A percentile compares a stretch with the other conserved stretches of the same genome.
Conservation (phyloP, 1,140 invertebrate genomes). For the Ptiloglossa arizonensis region DNA sequence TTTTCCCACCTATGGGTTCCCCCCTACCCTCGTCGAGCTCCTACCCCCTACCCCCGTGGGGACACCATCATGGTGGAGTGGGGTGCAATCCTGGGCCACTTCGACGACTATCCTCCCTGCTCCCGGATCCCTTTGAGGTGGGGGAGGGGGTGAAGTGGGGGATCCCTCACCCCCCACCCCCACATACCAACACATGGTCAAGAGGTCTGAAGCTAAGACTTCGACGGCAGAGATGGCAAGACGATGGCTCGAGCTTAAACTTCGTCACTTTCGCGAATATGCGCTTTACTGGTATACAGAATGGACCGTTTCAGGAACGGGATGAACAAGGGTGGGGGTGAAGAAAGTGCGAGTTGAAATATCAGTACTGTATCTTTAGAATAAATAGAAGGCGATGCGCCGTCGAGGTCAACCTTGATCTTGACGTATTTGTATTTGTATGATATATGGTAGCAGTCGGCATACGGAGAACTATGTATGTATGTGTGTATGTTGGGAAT, state of each 20-base stretch:
- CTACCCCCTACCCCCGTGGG: constrained; percentile 73
- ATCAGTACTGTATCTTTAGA: background rate
- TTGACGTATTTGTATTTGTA: constrained; percentile 7
- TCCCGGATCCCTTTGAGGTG: constrained; percentile 70
- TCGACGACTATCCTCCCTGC: constrained; percentile 74
- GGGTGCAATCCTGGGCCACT: constrained; percentile 70
- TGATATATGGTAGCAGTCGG: background rate
- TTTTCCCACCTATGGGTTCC: constrained; percentile 75
- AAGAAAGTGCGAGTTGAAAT: background rate
- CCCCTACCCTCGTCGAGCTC: constrained; percentile 67
- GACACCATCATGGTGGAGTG: constrained; percentile 67
- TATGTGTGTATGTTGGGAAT: background rate
- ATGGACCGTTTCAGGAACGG: background rate
- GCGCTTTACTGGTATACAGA: background rate
- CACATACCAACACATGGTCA: constrained; percentile 50
- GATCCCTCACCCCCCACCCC: constrained; percentile 61
- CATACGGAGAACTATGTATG: background rate
- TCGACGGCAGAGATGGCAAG: constrained; percentile 16
- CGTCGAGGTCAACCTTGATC: constrained; percentile 23
- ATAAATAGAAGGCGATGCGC: constrained; percentile 1
- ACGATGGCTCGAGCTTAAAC: constrained; percentile 21
- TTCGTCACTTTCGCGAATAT: constrained; percentile 14
- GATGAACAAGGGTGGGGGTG: background rate
- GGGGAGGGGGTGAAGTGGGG: constrained; percentile 73
- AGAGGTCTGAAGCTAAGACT: constrained; percentile 39